Base-by-base conservation (phyloP, 2,797 vertebrate species). In the Lepilemur ruficaudatus region DNA sequence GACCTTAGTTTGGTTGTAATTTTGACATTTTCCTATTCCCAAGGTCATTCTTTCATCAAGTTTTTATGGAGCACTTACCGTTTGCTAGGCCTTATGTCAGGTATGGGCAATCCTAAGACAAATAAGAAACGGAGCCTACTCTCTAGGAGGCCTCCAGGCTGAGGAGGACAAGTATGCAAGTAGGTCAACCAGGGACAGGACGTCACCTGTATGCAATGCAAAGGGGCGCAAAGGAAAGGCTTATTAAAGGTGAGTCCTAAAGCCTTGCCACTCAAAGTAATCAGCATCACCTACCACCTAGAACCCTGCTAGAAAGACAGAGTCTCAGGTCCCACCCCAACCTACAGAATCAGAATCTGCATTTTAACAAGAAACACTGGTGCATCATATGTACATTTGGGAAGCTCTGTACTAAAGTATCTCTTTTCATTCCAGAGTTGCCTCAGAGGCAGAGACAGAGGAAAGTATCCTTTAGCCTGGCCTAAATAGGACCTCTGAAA, bases 391-490 rank as follows among this genome's bases (percentile, higher is more conserved):
- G 22, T 30, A 48, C 2, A 30, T 73, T 76, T 3, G 32, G 41
- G 43, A 73, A 67, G 23, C 35, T 25, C 18, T 61, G 5, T 20
- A 86, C 75, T 23, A 30, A 84, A 83, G 38, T 35, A 48, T 43
- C 15, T 35, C 82, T 90, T 92, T 63, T 72, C 59, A 78, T 55
- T 94, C 25, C 59, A 91, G 79, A 85, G 43, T 23, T 55, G 81
- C 48, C 63, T 91, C 70, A 91, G 78, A 94, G 46, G 15, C 48
- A 92, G 41, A 93, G 75, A 46, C 5, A 83, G 57, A 96, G 69
- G 46, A 55, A 94, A 65, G 38, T 11, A 78, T 28, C 57, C 32
- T 96, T 70, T 7, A 93, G 4, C 25, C 52, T 59, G 14, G 13
- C 57, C 72, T 52, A 95, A 91, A 32, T 12, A 80, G 76, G 67